Conservation (phyloP, 2,888 invertebrate genomes). For the Amblyjoppa fuscipennis region DNA sequence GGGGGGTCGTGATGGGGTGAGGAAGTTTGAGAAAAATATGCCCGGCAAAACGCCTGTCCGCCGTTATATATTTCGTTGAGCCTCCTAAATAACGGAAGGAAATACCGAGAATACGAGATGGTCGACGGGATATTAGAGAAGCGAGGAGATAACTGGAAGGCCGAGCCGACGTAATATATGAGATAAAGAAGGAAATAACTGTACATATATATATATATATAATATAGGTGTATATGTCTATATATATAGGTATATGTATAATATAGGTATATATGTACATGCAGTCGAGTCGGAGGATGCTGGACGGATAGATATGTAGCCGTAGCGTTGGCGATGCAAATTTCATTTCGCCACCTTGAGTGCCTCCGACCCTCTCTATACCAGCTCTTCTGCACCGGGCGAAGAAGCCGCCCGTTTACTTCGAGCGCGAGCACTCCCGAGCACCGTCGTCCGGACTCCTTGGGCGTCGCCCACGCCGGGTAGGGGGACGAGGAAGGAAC, state of each 20-base stretch:
- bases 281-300: constrained; percentile 9
- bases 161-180: not conserved
- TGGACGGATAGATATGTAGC: constrained; percentile 45
- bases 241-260: not conserved
- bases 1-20: not conserved
- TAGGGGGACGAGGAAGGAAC: constrained; percentile 40
- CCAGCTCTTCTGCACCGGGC: constrained; percentile 4
- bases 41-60: constrained; percentile 35
- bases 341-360: constrained; percentile 62
- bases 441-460: constrained; percentile 67
- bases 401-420: constrained; percentile 62
- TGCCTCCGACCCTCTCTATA: constrained; percentile 26
- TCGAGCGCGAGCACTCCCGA: constrained; percentile 48
- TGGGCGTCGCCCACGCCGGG: constrained; percentile 58
- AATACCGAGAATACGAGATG: constrained; percentile 15
- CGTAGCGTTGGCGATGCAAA: constrained; percentile 52
- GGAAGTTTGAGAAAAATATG: constrained; percentile 36
- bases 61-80: constrained; percentile 41
- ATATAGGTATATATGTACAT: not conserved
- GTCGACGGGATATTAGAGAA: constrained; percentile 12
- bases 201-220: not conserved
- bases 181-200: constrained; percentile 19
- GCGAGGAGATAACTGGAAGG: not conserved
- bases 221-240: not conserved
- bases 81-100: constrained; percentile 30